A percentile compares a stretch with the other conserved stretches of the same genome.
phyloP scores from a whole-genome alignment of 2,888 invertebrate species.

The Eupelmus urozonus region DNA sequence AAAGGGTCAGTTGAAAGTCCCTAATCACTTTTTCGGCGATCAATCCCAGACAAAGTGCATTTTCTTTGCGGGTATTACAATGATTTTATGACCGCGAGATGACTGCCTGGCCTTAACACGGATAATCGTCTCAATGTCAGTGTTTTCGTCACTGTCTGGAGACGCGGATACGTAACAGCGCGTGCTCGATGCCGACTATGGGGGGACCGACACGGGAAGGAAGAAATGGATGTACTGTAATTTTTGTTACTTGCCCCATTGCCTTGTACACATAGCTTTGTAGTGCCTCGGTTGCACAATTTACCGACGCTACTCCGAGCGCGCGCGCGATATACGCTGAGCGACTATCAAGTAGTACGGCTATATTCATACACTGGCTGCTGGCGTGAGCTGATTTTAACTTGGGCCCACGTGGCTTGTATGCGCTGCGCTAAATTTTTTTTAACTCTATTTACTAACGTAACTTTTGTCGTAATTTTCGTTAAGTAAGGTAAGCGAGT shows the following conservation, averaged over 20 bases:
- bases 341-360: not conserved
- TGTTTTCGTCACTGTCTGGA: conserved; percentile 45
- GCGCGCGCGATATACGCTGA: not conserved
- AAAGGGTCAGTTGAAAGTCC: no score
- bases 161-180: no score
- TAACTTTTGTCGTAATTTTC: conserved; percentile 7
- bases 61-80: no score
- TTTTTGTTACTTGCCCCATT: conserved; percentile 14
- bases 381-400: not conserved
- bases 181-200: not conserved
- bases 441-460: conserved; percentile 16
- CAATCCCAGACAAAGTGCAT: no score
- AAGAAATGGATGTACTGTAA: conserved; percentile 18
- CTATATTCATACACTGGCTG: no score
- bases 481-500: not conserved
- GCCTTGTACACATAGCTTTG: conserved; percentile 9
- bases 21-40: no score
- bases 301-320: not conserved
- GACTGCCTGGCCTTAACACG: conserved; percentile 41
- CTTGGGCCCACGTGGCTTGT: not conserved
- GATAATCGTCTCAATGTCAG: conserved; percentile 47
- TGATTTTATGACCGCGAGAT: not conserved
- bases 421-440: no score
- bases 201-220: not conserved
- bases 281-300: conserved; percentile 18